phyloP scores from a whole-genome alignment of 2,888 invertebrate genomes.

The Pseudococcus viburni region DNA sequence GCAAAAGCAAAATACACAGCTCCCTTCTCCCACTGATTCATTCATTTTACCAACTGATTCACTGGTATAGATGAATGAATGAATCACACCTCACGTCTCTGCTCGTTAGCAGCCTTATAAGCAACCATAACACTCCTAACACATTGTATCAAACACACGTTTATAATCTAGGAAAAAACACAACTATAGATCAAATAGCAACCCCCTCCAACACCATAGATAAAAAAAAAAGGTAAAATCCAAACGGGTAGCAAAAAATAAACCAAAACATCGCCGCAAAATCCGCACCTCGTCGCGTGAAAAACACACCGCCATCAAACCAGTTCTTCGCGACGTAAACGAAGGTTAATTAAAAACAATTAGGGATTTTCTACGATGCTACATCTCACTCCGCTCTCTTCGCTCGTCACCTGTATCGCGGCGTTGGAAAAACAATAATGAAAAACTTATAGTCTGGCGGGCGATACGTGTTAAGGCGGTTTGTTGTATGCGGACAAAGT shows the following conservation, averaged over 20 bases:
- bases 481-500: conserved; percentile 13
- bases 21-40: background rate
- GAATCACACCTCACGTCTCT: background rate
- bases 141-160: no score
- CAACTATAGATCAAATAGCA: background rate
- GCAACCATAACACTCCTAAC: background rate
- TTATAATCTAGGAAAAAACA: background rate
- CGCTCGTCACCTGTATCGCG: background rate
- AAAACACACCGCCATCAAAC: background rate
- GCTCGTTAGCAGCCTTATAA: background rate
- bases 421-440: conserved; percentile 16
- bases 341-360: conserved; percentile 16
- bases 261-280: background rate
- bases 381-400: background rate
- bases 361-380: conserved; percentile 9
- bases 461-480: conserved; percentile 27
- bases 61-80: conserved; percentile 6
- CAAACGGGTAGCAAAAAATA: background rate
- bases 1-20: background rate
- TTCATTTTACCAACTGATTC: conserved; percentile 14
- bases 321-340: background rate
- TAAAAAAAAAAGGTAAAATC: background rate
- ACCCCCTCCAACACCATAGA: background rate
- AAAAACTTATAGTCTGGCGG: conserved; percentile 19
- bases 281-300: background rate